These are phyloP conservation scores for Cheumatopsyche charites DNA, from an alignment of 1,140 invertebrate species.

Conservation along the genomic window DNA sequence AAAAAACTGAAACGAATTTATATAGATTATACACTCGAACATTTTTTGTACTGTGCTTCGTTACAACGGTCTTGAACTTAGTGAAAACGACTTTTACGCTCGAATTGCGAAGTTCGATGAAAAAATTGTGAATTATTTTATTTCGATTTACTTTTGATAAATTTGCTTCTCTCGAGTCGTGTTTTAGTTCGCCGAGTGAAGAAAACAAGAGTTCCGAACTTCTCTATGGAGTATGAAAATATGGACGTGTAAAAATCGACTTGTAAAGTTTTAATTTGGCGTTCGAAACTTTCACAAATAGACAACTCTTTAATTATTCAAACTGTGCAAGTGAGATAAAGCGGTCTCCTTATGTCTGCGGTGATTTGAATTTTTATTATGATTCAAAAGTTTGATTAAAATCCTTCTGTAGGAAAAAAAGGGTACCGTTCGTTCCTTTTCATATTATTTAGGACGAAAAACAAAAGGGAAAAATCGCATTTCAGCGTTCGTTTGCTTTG, in stretches of 20 bases:
- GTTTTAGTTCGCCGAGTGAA: too few relatives aligned
- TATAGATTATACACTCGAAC: too few relatives aligned
- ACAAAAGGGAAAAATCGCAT: background rate
- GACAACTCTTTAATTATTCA: slow-evolving; percentile 13
- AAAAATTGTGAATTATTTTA: too few relatives aligned
- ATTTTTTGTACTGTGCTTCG: too few relatives aligned
- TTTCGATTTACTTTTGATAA: too few relatives aligned
- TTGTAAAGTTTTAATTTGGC: background rate
- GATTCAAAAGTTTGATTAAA: slow-evolving; percentile 11
- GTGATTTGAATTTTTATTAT: slow-evolving; percentile 21
- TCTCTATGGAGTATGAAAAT: background rate
- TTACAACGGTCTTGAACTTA: too few relatives aligned
- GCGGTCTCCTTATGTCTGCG: slow-evolving; percentile 11
- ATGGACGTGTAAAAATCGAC: slow-evolving; percentile 3
- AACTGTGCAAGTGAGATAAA: slow-evolving; percentile 9
- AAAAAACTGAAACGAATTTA: too few relatives aligned
- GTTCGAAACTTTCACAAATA: slow-evolving; percentile 11
- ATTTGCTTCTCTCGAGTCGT: too few relatives aligned
- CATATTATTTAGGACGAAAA: too few relatives aligned
- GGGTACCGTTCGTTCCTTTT: background rate
- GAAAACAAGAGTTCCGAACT: too few relatives aligned
- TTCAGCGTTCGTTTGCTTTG: background rate
- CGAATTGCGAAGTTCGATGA: too few relatives aligned
- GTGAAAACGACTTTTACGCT: too few relatives aligned
- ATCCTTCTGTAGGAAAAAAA: background rate